Percentiles rank a stretch among this genome's conserved stretches.
Evolutionary conservation across 1,140 invertebrate species (phyloP).

Genomic region (Laupala kohalensis): DNA sequence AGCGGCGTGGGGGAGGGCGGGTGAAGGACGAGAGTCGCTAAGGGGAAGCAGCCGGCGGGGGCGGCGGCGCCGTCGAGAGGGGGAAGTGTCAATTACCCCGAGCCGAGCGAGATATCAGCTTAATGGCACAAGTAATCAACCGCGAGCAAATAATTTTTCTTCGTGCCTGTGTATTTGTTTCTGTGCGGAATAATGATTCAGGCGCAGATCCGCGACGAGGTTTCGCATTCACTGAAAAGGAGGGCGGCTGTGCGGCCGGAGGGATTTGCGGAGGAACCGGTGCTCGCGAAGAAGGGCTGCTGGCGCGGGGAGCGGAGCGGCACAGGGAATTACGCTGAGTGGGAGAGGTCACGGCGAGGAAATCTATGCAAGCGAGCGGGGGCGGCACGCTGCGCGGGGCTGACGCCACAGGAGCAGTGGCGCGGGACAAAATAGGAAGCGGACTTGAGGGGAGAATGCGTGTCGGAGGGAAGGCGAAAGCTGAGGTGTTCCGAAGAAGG

Average conservation of each 20-base stretch:
- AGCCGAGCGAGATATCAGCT: conserved; percentile 1
- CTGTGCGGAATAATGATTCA: conserved; percentile 1
- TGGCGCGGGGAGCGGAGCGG: no score
- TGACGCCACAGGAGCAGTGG: neutral
- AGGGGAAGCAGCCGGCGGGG: neutral
- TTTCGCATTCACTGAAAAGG: no score
- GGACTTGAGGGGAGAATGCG: neutral
- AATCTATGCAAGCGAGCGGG: neutral
- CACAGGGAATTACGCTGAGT: neutral
- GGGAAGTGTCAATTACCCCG: conserved; percentile 8
- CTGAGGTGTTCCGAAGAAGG: neutral
- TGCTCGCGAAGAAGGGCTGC: no score
- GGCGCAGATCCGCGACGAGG: neutral
- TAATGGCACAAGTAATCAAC: conserved; percentile 11
- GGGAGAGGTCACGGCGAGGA: neutral
- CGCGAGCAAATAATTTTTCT: conserved; percentile 11
- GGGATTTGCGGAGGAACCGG: neutral
- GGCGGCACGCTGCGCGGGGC: no score
- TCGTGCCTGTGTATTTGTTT: neutral
- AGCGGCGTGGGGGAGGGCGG: neutral
- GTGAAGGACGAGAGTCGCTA: neutral
- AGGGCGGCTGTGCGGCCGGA: no score
- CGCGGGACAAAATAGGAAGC: neutral
- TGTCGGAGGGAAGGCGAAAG: neutral
- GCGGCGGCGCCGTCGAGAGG: neutral